Evolutionary conservation across 2,113 vertebrate species (phyloP).

Genomic region (Ascaphus truei): DNA sequence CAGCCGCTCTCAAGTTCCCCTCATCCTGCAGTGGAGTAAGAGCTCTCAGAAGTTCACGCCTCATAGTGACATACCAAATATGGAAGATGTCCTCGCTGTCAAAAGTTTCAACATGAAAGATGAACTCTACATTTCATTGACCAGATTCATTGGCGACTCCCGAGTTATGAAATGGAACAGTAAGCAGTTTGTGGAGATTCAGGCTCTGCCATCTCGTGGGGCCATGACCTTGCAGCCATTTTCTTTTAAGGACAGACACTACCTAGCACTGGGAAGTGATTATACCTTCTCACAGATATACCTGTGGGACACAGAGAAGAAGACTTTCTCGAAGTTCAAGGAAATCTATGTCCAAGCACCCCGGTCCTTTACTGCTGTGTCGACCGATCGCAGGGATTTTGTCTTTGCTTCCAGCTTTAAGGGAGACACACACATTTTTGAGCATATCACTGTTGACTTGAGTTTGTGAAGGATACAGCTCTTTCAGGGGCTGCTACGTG

Average conservation of each 20-base stretch:
- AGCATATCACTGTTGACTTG: constrained; percentile 88
- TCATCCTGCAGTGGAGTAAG: constrained; percentile 94
- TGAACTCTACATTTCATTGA: constrained; percentile 86
- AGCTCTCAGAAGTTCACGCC: constrained; percentile 84
- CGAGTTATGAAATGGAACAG: constrained; percentile 87
- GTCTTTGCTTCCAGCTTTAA: constrained; percentile 96
- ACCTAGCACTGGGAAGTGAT: constrained; percentile 92
- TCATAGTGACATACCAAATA: constrained; percentile 88
- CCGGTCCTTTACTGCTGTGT: constrained; percentile 91
- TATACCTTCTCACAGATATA: constrained; percentile 97
- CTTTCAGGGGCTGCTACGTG: too few species aligned
- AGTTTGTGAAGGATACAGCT: constrained; percentile 74
- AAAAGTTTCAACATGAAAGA: constrained; percentile 87
- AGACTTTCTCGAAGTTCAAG: constrained; percentile 86
- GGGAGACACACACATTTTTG: constrained; percentile 93
- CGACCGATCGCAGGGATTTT: constrained; percentile 91
- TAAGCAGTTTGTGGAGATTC: constrained; percentile 89
- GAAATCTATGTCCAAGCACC: constrained; percentile 94
- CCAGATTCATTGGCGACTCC: constrained; percentile 94
- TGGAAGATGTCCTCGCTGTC: constrained; percentile 94
- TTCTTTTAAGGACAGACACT: constrained; percentile 82
- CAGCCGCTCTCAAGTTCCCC: constrained; percentile 91
- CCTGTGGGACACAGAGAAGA: constrained; percentile 84
- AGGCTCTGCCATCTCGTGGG: constrained; percentile 89
- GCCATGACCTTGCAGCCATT: constrained; percentile 96